A percentile compares a stretch with the other conserved stretches of the same genome.
phyloP scores from a whole-genome alignment of 2,113 vertebrate species.

The Eleginops maclovinus region DNA sequence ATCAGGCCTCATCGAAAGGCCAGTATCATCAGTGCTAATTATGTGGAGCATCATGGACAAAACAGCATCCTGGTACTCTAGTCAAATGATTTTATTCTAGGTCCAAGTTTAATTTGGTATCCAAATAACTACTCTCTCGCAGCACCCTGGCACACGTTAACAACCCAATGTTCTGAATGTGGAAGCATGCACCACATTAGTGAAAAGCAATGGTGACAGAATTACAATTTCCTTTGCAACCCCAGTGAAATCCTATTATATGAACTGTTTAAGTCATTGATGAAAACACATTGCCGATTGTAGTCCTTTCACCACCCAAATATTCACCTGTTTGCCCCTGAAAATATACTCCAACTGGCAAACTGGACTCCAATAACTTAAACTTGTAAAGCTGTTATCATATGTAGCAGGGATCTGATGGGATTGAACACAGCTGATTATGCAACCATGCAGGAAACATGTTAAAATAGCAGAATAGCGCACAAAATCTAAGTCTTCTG shows the following conservation, averaged over 20 bases:
- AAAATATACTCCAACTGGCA: background rate
- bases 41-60: slow-evolving; percentile 55
- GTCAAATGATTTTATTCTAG: slow-evolving; percentile 45
- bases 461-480: background rate
- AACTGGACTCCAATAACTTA: background rate
- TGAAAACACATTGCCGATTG: too few species aligned
- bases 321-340: background rate
- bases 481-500: too few species aligned
- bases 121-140: slow-evolving; percentile 33
- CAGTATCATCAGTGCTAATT: slow-evolving; percentile 71
- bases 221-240: background rate
- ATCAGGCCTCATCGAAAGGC: slow-evolving; percentile 75
- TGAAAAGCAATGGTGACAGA: background rate
- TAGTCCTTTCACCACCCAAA: background rate
- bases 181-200: background rate
- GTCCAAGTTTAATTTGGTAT: slow-evolving; percentile 51
- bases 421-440: slow-evolving; percentile 6
- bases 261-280: background rate
- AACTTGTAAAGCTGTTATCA: slow-evolving; percentile 6
- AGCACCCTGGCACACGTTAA: slow-evolving; percentile 29
- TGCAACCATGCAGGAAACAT: slow-evolving; percentile 11
- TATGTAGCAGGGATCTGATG: background rate
- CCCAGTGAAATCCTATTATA: background rate
- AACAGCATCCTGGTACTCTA: slow-evolving; percentile 45
- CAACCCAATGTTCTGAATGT: slow-evolving; percentile 10